Base-by-base conservation (phyloP, 30 jellyfish, hydroid and myxozoan genomes). In the Aurelia sp. region DNA sequence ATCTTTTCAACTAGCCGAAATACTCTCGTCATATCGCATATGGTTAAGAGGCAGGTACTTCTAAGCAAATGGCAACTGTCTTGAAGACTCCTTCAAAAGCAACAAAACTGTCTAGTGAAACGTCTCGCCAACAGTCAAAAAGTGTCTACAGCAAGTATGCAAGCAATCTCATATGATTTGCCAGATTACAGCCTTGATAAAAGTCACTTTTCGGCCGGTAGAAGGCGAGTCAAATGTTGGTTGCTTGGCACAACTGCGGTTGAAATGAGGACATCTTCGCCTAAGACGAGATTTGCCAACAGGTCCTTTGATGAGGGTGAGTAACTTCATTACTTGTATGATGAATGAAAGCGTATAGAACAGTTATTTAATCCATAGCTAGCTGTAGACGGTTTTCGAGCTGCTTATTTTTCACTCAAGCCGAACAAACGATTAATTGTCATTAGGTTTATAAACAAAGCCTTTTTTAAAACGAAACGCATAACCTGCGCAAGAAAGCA, bases 141-240 rank as follows among this genome's bases (percentile, higher is more conserved):
- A 16, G 69, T 16, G 62, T 22, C 22, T 19, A 20, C 30, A 13
- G 38, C 77, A 35, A 77, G 27, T 30, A 81, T 81, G 91, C 82
- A 81, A 44, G 75, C 44, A 8, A 55, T 18, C 20, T 52, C 66
- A 4, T 82, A 50, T 22, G 92, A 82, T 3, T 48, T 82, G 11
- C 59, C 33, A 15, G 92, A 82, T 35, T n/a, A 10, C 33, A 70
- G 44, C 63, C 22, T 53, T 30, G 92, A 82, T 8, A 70, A 55
- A 44, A 70, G 38, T 24, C 79, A 68, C 1, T 70, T 58, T 53
- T 78, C 92, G 38, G 92, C 86, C 35, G 92, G 92, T 19, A 52
- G 85, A 60, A 82, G 68, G 79, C 82, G 92, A 57, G 92, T 82
- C 27, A 82, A 82, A 60, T 51, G 80, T 41, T 82, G 92, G 92